Evolutionary conservation across 2,888 invertebrate genomes (phyloP).

Genomic region (Volucella inflata): DNA sequence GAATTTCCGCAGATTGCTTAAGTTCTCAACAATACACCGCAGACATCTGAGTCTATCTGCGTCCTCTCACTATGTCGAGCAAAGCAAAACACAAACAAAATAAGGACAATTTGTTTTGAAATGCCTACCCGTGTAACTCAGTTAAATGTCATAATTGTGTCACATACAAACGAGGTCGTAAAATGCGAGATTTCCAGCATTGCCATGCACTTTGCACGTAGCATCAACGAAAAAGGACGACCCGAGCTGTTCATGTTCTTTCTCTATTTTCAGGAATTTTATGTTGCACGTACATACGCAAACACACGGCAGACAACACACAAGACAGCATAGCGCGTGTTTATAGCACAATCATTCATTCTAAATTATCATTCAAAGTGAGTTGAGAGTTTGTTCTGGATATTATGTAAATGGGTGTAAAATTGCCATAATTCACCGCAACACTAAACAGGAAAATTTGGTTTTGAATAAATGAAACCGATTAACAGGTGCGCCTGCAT

Average conservation of each 20-base stretch:
- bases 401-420: conserved; percentile 52
- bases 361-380: conserved; percentile 51
- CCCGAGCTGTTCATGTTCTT: conserved; percentile 33
- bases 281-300: conserved; percentile 47
- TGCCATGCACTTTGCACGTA: conserved; percentile 54
- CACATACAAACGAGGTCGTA: conserved; percentile 56
- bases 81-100: neutral
- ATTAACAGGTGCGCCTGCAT: neutral
- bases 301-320: too few species aligned
- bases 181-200: conserved; percentile 33
- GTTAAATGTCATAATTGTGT: conserved; percentile 64
- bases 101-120: conserved; percentile 24
- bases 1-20: too few species aligned
- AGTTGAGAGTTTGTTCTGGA: conserved; percentile 31
- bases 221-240: conserved; percentile 35
- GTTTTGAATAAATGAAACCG: neutral
- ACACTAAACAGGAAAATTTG: neutral
- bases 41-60: too few species aligned
- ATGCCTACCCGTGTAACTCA: conserved; percentile 7
- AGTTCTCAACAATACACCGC: too few species aligned
- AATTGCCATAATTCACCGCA: conserved; percentile 36
- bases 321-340: conserved; percentile 28
- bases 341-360: conserved; percentile 62
- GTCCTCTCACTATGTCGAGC: too few species aligned
- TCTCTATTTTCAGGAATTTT: neutral